Conservation (phyloP, 1,140 invertebrate genomes). For the Papilio polyxenes region DNA sequence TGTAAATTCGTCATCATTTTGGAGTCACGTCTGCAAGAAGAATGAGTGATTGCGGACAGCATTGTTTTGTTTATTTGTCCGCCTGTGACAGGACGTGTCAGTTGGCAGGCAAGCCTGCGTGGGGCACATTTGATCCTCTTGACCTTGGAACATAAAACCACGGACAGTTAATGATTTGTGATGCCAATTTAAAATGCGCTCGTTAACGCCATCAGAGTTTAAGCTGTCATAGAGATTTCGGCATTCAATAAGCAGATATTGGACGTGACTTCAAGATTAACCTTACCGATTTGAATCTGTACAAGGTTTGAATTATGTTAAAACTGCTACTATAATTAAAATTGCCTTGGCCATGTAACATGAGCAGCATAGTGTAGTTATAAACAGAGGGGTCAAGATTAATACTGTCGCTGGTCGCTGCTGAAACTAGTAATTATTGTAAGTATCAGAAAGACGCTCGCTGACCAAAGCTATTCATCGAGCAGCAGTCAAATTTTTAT, state of each 20-base stretch:
- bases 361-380: not conserved
- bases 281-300: not conserved
- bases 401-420: not conserved
- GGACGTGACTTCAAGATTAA: not conserved
- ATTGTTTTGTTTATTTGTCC: constrained; percentile 30
- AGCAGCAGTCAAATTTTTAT: not conserved
- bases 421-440: not conserved
- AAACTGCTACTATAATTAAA: not conserved
- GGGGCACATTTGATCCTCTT: not conserved
- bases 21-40: constrained; percentile 28
- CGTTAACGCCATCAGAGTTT: not conserved
- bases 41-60: constrained; percentile 23
- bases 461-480: not conserved
- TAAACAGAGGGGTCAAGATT: constrained; percentile 12
- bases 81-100: constrained; percentile 16
- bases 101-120: not conserved
- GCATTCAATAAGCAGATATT: not conserved
- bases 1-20: constrained; percentile 11
- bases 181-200: not conserved
- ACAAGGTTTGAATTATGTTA: not conserved
- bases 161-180: not conserved
- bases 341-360: not conserved
- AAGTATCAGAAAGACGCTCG: not conserved
- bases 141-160: constrained; percentile 8
- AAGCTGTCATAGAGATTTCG: not conserved